These are phyloP conservation scores for Amphibalanus amphitrite DNA, from an alignment of 1,140 invertebrate species.

Conservation along the genomic window DNA sequence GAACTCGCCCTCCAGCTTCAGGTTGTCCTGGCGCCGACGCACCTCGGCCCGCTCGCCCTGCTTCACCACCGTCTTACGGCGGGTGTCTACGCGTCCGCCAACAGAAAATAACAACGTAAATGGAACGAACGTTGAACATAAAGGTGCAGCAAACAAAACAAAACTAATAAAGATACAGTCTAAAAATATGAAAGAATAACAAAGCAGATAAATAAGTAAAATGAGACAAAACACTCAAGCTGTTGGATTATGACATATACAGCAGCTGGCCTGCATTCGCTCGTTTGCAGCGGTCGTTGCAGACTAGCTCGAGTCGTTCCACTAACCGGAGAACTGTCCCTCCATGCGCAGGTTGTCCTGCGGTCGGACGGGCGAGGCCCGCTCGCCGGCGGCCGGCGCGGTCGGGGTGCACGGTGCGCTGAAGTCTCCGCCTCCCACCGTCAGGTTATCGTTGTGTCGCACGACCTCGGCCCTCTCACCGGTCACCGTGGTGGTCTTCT, in stretches of 20 bases:
- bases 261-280: too few species aligned
- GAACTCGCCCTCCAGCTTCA: slow-evolving; percentile 20
- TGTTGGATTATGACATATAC: too few species aligned
- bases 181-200: too few species aligned
- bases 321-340: slow-evolving; percentile 35
- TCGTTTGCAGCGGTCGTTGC: too few species aligned
- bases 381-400: slow-evolving; percentile 27
- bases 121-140: too few species aligned
- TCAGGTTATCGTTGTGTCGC: slow-evolving; percentile 35
- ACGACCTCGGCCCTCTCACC: slow-evolving; percentile 29
- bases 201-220: too few species aligned
- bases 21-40: slow-evolving; percentile 16
- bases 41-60: slow-evolving; percentile 17
- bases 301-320: too few species aligned
- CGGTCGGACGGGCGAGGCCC: slow-evolving; percentile 23
- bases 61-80: slow-evolving; percentile 15
- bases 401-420: slow-evolving; percentile 23
- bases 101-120: too few species aligned
- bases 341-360: slow-evolving; percentile 34
- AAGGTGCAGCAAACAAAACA: too few species aligned
- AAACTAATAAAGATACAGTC: too few species aligned
- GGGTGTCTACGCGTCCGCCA: slow-evolving; percentile 14
- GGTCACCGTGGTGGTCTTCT: neutral
- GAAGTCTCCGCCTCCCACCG: slow-evolving; percentile 24
- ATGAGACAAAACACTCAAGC: too few species aligned